A percentile compares a stretch with the other conserved stretches of the same genome.
phyloP scores from a whole-genome alignment of 1,140 invertebrate species.

The Adelges cooleyi region DNA sequence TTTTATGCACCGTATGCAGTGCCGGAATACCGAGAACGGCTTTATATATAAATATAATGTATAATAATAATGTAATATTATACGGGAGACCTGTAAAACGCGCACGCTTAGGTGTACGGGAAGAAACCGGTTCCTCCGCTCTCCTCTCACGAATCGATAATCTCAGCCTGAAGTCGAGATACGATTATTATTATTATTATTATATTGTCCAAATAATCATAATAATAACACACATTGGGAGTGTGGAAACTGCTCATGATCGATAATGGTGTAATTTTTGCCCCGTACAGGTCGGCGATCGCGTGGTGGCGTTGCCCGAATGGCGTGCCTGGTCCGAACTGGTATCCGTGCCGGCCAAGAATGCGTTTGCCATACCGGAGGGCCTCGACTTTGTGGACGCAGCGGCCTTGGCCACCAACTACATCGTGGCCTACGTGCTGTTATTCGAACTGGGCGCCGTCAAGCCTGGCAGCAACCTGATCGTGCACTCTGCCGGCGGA shows the following conservation, averaged over 20 bases:
- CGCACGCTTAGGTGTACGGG: too few relatives aligned
- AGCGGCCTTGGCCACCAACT: conserved; percentile 73
- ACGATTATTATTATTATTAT: too few relatives aligned
- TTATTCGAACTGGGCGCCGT: conserved; percentile 72
- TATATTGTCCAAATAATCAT: neutral
- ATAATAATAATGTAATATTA: too few relatives aligned
- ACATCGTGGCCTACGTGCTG: conserved; percentile 71
- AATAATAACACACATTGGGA: neutral
- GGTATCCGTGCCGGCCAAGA: conserved; percentile 60
- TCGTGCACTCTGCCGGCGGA: conserved; percentile 76
- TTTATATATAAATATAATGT: too few relatives aligned
- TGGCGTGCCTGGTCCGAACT: conserved; percentile 75
- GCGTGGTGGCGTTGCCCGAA: conserved; percentile 72
- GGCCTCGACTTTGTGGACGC: conserved; percentile 67
- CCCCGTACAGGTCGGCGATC: conserved; percentile 61
- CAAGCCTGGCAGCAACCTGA: conserved; percentile 61
- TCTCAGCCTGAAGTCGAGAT: too few relatives aligned
- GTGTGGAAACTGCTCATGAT: neutral
- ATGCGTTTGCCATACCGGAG: conserved; percentile 65
- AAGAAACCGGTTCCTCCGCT: too few relatives aligned
- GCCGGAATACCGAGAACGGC: too few relatives aligned
- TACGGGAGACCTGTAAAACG: too few relatives aligned
- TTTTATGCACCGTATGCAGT: too few relatives aligned
- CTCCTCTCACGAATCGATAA: too few relatives aligned
- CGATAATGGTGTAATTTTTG: neutral